Base-by-base conservation (phyloP, 2,113 vertebrate genomes). In the Oxygymnocypris stewartii region DNA sequence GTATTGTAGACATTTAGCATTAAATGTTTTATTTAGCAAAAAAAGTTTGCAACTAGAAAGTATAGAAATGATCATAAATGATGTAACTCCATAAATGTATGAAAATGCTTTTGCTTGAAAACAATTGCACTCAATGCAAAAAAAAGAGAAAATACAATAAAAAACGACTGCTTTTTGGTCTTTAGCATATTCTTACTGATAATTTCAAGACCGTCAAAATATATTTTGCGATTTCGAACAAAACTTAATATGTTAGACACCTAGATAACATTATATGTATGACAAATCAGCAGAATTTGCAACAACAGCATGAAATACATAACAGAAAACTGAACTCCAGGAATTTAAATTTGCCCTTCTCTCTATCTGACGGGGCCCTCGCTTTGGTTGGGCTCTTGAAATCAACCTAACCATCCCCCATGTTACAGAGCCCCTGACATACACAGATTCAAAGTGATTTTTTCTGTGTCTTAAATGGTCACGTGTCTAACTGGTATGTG, bases 401-500 rank as follows among this genome's bases (percentile, higher is more conserved):
- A 6, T 74, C 37, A 44, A 13, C 20, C 20, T 74, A 44, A 42
- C 4, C 37, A 73, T 10, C 69, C 67, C 31, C 16, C 18, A 20
- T 18, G 3, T 35, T 35, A 8, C 14, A 18, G 31, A 71, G 20
- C 12, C 23, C 11, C 40, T 14, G 73, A 75, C 73, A 47, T 6
- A 20, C 4, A 42, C 18, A 42, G 20, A 44, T 25, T 75, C 4
- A 44, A 25, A 44, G 47, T 25, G 14, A 54, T 8, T 51, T 31
- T 47, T 18, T 54, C 75, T 16, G 23, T n/a, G n/a, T 78, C 40
- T 54, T n/a, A 80, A 81, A 8, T 42, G n/a, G 6, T 63, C 79
- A 63, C 3, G 13, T 61, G 79, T 37, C 12, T 35, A 76, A 49
- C 42, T 18, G 44, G 69, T 7, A 89, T 87, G n/a, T n/a, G 88